Evolutionary conservation across 2,888 invertebrate species (phyloP).

Genomic region (Oligia latruncula): DNA sequence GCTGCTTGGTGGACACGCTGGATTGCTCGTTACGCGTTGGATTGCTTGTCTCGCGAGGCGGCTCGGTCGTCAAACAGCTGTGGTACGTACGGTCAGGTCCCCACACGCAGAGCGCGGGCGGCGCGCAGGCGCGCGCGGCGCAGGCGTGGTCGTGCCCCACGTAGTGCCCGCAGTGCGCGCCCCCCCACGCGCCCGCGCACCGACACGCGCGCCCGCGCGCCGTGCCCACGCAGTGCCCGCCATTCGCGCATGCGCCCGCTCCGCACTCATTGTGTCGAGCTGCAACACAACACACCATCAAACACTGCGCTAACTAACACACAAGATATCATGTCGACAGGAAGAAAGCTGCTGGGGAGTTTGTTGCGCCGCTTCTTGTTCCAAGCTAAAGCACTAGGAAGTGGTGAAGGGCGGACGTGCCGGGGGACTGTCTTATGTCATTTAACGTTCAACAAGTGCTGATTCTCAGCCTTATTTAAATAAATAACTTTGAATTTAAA

Average conservation of each 20-base stretch:
- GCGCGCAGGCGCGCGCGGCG: constrained; percentile 85
- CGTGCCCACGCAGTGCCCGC: constrained; percentile 69
- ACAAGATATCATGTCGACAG: neutral
- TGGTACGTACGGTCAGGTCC: constrained; percentile 71
- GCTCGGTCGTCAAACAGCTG: neutral
- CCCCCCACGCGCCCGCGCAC: constrained; percentile 94
- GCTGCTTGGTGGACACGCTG: neutral
- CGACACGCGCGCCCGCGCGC: constrained; percentile 88
- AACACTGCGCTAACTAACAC: neutral
- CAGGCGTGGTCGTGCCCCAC: constrained; percentile 92
- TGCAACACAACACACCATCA: constrained; percentile 5
- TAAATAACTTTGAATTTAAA: neutral
- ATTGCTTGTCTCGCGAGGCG: neutral
- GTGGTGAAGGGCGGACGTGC: neutral
- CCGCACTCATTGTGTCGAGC: constrained; percentile 29
- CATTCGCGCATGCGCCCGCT: constrained; percentile 62
- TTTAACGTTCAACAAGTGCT: neutral
- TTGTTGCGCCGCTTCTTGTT: neutral
- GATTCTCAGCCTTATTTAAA: neutral
- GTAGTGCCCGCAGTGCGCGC: constrained; percentile 93
- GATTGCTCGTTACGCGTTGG: neutral
- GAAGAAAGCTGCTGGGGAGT: neutral
- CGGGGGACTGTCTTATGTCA: neutral
- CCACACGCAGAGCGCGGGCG: constrained; percentile 84
- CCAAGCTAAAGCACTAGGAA: neutral